These are phyloP conservation scores for Aselliscus stoliczkanus DNA, from an alignment of 2,797 vertebrate species.

Conservation along the genomic window DNA sequence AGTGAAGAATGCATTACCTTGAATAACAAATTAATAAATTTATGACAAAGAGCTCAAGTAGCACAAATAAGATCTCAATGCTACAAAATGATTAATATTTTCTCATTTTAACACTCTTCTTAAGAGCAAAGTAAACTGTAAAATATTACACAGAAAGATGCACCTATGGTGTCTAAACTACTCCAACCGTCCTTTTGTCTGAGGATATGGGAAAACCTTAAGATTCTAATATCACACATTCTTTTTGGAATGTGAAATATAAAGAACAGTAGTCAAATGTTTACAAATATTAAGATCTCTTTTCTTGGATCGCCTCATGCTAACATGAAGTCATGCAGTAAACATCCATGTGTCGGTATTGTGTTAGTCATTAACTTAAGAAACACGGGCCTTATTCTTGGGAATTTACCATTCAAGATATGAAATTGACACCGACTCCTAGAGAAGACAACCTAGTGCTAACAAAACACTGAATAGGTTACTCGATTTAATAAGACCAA, in stretches of 20 bases:
- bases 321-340: background rate
- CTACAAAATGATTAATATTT: conserved; percentile 31
- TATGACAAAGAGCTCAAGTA: background rate
- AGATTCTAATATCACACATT: background rate
- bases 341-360: background rate
- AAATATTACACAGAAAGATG: conserved; percentile 45
- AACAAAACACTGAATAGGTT: background rate
- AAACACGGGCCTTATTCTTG: background rate
- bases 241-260: background rate
- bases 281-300: background rate
- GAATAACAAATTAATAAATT: conserved; percentile 42
- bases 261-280: background rate
- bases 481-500: background rate
- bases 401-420: background rate
- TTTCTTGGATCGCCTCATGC: background rate
- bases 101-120: conserved; percentile 44
- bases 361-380: background rate
- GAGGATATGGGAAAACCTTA: background rate
- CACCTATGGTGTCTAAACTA: conserved; percentile 45
- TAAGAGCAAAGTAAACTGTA: conserved; percentile 45
- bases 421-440: background rate
- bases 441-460: background rate
- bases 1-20: conserved; percentile 2
- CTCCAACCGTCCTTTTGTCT: background rate
- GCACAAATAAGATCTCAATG: conserved; percentile 32